Conservation (phyloP, 1,140 invertebrate genomes). For the Aphidius ervi region DNA sequence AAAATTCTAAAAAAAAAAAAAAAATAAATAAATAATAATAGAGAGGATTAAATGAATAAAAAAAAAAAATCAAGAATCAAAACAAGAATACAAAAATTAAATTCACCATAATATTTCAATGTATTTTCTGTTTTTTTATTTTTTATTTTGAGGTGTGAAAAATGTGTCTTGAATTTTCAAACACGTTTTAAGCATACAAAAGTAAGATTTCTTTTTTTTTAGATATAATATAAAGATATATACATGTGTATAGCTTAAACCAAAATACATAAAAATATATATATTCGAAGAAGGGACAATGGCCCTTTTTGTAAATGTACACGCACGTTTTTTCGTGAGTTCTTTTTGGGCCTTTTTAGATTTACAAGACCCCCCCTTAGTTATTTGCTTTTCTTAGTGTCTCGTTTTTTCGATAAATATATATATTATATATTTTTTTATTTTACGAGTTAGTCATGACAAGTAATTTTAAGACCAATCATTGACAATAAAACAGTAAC, state of each 20-base stretch:
- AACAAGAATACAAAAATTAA: not conserved
- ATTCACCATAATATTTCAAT: too few species aligned
- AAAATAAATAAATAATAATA: too few species aligned
- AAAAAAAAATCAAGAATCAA: constrained; percentile 5
- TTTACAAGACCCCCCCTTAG: constrained; percentile 3
- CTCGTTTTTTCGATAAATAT: too few species aligned
- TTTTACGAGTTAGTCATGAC: too few species aligned
- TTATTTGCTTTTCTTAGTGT: too few species aligned
- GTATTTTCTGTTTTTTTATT: not conserved
- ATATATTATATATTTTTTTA: too few species aligned
- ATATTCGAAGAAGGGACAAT: constrained; percentile 12
- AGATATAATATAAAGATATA: not conserved
- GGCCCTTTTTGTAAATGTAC: constrained; percentile 1
- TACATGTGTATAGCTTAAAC: not conserved
- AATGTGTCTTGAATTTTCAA: constrained; percentile 17
- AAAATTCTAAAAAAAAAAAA: not conserved
- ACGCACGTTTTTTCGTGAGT: constrained; percentile 12
- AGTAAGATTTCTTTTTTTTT: not conserved
- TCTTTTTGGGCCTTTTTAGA: constrained; percentile 5
- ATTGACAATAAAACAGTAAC: too few species aligned
- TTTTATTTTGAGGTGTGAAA: constrained; percentile 13
- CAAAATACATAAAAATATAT: not conserved
- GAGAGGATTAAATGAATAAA: not conserved
- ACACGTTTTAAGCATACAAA: constrained; percentile 15
- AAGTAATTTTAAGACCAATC: too few species aligned